Conservation (phyloP, 2,113 vertebrate species). For the Apistogramma diplotaenia region DNA sequence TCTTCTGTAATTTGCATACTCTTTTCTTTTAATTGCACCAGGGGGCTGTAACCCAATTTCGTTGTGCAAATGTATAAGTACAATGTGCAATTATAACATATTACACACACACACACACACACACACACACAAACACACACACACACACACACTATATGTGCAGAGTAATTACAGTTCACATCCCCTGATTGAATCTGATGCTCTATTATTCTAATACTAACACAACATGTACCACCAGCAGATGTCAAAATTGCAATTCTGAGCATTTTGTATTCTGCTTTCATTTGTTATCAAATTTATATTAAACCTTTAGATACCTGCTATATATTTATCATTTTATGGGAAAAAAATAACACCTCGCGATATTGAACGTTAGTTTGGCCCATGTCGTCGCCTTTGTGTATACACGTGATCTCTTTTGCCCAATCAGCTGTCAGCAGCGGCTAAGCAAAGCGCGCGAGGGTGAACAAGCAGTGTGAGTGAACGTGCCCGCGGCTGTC, state of each 20-base stretch:
- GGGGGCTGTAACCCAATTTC: too few species aligned
- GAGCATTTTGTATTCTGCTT: not conserved
- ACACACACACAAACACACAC: too few species aligned
- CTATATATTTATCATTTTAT: not conserved
- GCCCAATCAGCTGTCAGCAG: slow-evolving; percentile 29
- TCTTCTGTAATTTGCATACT: too few species aligned
- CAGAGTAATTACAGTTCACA: too few species aligned
- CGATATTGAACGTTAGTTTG: not conserved
- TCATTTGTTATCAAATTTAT: not conserved
- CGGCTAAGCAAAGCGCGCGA: slow-evolving; percentile 6
- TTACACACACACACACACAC: too few species aligned
- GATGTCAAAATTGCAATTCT: not conserved
- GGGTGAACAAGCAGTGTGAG: accelerated
- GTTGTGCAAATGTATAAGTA: too few species aligned
- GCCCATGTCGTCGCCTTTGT: not conserved
- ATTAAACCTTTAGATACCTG: not conserved
- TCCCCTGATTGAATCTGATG: too few species aligned
- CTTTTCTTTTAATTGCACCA: too few species aligned
- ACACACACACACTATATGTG: too few species aligned
- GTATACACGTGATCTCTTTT: slow-evolving; percentile 34
- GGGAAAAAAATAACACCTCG: not conserved
- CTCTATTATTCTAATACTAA: too few species aligned
- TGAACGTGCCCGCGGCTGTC: not conserved
- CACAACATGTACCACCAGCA: accelerated
- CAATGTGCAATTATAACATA: too few species aligned